Evolutionary conservation across 2,888 invertebrate species (phyloP).

Genomic region (Hypomecis punctinalis): DNA sequence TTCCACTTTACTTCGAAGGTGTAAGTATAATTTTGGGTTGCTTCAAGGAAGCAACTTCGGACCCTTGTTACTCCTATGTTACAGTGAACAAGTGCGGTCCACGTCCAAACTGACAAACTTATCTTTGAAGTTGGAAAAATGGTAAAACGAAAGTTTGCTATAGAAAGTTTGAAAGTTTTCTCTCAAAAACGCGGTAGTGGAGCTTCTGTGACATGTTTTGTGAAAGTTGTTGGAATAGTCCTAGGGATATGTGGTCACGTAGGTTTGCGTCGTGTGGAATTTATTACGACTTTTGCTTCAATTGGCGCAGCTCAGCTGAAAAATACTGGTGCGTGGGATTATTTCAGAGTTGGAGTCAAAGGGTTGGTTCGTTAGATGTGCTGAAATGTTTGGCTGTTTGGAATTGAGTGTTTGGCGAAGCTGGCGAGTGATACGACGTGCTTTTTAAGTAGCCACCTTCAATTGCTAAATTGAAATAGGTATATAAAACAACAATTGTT

Average conservation of each 20-base stretch:
- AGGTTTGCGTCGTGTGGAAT: slow-evolving; percentile 54
- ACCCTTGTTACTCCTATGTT: slow-evolving; percentile 11
- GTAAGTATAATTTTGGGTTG: slow-evolving; percentile 4
- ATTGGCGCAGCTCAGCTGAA: slow-evolving; percentile 42
- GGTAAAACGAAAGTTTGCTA: background rate
- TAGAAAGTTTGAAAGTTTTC: background rate
- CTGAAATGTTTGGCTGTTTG: background rate
- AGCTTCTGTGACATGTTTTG: background rate
- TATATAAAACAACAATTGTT: too few species aligned
- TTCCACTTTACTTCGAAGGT: slow-evolving; percentile 5
- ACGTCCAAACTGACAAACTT: slow-evolving; percentile 49
- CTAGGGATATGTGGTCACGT: slow-evolving; percentile 68
- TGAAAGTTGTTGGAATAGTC: slow-evolving; percentile 38
- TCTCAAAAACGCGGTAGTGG: background rate
- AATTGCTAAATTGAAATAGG: too few species aligned
- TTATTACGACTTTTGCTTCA: slow-evolving; percentile 58
- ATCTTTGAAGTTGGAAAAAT: background rate
- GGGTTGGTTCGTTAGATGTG: slow-evolving; percentile 20
- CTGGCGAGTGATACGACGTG: background rate
- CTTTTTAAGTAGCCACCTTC: background rate
- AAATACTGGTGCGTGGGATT: slow-evolving; percentile 32
- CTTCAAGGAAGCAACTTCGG: background rate
- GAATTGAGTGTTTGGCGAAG: background rate
- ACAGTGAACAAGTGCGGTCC: slow-evolving; percentile 49
- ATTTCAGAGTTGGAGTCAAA: slow-evolving; percentile 18